These are phyloP conservation scores for Molanna angustata DNA, from an alignment of 2,888 invertebrate genomes.

Conservation along the genomic window DNA sequence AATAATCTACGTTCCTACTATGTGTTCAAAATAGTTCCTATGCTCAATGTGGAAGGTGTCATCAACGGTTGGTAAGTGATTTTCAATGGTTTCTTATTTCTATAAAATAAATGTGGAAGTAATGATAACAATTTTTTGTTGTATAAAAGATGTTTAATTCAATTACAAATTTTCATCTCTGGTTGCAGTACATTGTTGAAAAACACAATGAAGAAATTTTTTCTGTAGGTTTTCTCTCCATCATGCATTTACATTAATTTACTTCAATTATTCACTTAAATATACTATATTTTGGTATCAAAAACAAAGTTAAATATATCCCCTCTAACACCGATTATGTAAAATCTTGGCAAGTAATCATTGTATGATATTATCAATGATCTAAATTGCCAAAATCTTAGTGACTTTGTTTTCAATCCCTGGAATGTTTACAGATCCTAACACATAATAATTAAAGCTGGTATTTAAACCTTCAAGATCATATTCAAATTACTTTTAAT, in stretches of 20 bases:
- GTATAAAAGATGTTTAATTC: no score
- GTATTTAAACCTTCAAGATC: slow-evolving; percentile 3
- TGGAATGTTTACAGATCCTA: slow-evolving; percentile 23
- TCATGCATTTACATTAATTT: no score
- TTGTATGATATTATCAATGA: slow-evolving; percentile 29
- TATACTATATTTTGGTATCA: no score
- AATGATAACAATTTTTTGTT: no score
- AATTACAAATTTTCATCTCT: no score
- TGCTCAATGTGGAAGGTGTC: slow-evolving; percentile 87
- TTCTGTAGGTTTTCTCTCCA: no score
- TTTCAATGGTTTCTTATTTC: no score
- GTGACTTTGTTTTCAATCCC: slow-evolving; percentile 19
- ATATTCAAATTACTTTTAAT: no score
- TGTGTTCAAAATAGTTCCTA: slow-evolving; percentile 83
- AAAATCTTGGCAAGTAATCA: slow-evolving; percentile 33
- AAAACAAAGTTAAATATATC: slow-evolving; percentile 25
- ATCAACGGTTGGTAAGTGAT: slow-evolving; percentile 76
- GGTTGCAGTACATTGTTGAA: no score
- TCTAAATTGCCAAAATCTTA: slow-evolving; percentile 31
- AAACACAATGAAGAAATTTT: no score
- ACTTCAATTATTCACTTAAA: no score
- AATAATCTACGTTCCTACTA: slow-evolving; percentile 64
- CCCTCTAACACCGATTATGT: slow-evolving; percentile 27
- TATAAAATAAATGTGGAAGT: no score
- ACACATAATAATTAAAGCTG: slow-evolving; percentile 7